Evolutionary conservation across 2,113 vertebrate genomes (phyloP), one percentile per base, ranked within the genome.

Genomic region (Salminus brasiliensis): DNA sequence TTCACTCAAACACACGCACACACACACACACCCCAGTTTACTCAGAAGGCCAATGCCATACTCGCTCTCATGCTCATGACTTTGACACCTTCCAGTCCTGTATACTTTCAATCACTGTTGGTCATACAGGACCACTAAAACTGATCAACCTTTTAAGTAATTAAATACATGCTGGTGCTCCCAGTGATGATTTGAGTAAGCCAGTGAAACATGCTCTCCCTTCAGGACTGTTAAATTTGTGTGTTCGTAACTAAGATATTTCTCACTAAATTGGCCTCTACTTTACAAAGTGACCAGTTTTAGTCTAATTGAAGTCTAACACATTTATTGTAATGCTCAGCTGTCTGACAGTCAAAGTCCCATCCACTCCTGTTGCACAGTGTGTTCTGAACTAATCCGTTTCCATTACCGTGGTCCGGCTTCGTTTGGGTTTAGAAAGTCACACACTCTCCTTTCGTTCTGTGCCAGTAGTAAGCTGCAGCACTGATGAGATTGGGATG

Each of bases 381-480:
- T 63, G 15, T 63, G 57, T 63, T 36, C 32, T 63, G 16, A 36
- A 63, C 30, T 21, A 34, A 63, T 32, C 60, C 36, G 60, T 32
- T 63, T 63, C 60, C 32, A 21, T 34, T 34, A 18, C 16, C 60
- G 21, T 39, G 34, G 32, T 39, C 34, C 0, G 21, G n/a, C 18
- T 34, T 5, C 21, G 62, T 66, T 66, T 66, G 34, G 62, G 60
- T 63, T 63, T 30, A 32, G 29, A 32, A 63, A 32, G 29, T 63
- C 68, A 10, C 27, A 27, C 25, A 32, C 57, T 41, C 30, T 39
- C 45, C 25, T 72, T 78, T 60, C 39, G 27, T 70, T 36, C 53
- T 59, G 36, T 60, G 66, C 76, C 76, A 78, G 53, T 60, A 67
- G 66, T 60, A 78, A 78, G 57, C 77, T 63, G 69, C 45, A 41